phyloP scores from a whole-genome alignment of 92 coral and sea anemone species.

The Parazoanthus atlanticus region DNA sequence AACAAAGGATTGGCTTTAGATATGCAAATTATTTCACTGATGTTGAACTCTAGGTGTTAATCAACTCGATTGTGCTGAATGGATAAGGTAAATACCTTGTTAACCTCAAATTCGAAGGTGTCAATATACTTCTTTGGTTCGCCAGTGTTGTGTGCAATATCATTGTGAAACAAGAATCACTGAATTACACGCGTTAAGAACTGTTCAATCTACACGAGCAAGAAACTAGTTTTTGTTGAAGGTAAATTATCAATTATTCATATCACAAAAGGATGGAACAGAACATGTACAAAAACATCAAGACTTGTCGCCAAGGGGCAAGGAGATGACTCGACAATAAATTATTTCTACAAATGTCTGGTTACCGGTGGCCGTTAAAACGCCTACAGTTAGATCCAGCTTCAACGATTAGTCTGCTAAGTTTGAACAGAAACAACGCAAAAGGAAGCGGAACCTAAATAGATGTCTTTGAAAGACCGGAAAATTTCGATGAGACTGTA shows the following conservation, averaged over 20 bases:
- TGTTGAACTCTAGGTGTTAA: constrained; percentile 35
- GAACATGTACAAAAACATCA: constrained; percentile 23
- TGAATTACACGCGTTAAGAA: not conserved
- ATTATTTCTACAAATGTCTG: not conserved
- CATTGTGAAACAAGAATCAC: not conserved
- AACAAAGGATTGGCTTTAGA: constrained; percentile 27
- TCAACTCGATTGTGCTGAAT: constrained; percentile 31
- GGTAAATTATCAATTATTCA: constrained; percentile 16
- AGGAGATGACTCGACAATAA: not conserved
- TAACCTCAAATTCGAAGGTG: not conserved
- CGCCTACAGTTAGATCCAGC: constrained; percentile 9
- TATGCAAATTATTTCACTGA: constrained; percentile 39
- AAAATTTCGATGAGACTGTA: constrained; percentile 1
- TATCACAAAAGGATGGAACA: constrained; percentile 20
- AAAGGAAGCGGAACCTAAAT: not conserved
- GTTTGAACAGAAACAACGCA: not conserved
- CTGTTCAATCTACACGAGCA: constrained; percentile 1
- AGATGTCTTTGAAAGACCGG: not conserved
- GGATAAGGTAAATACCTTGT: constrained; percentile 29
- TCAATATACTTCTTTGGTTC: not conserved
- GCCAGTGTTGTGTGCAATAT: not conserved
- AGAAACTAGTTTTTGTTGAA: constrained; percentile 8
- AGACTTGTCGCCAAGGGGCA: constrained; percentile 39
- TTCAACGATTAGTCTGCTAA: not conserved
- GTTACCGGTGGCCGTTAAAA: not conserved